Evolutionary conservation across 2,797 vertebrate species (phyloP).

Genomic region (Rhinophrynus dorsalis): DNA sequence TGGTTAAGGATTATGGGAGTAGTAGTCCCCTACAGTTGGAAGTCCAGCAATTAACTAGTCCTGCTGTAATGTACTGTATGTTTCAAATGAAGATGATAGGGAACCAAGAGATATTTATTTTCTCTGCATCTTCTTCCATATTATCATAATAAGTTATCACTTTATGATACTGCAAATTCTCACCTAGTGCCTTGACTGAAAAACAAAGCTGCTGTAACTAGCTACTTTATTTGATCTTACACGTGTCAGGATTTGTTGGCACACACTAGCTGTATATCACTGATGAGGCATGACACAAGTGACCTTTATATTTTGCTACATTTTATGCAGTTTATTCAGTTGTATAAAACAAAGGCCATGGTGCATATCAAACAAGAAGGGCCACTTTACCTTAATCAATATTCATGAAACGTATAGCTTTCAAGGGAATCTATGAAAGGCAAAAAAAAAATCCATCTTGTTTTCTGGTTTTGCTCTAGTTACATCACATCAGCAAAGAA

Average conservation of each 20-base stretch:
- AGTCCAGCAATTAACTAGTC: no score
- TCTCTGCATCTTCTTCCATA: no score
- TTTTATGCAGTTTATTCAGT: constrained; percentile 35
- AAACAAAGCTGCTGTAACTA: neutral
- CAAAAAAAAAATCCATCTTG: constrained; percentile 37
- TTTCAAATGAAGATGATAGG: no score
- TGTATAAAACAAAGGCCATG: constrained; percentile 38
- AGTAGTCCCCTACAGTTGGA: no score
- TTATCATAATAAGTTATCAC: constrained; percentile 7
- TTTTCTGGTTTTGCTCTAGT: constrained; percentile 32
- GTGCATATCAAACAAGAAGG: constrained; percentile 36
- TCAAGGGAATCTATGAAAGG: constrained; percentile 32
- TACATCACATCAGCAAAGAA: constrained; percentile 42
- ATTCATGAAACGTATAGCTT: constrained; percentile 42
- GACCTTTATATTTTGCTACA: constrained; percentile 38
- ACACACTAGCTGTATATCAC: constrained; percentile 23
- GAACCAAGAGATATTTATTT: no score
- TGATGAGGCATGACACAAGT: constrained; percentile 34
- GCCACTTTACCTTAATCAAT: constrained; percentile 40
- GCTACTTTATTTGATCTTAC: constrained; percentile 21
- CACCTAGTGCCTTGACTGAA: neutral
- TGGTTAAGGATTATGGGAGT: no score
- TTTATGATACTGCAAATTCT: neutral
- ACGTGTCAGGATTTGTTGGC: constrained; percentile 31
- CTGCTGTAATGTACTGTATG: no score